Evolutionary conservation across 2,888 invertebrate species (phyloP).

Genomic region (Lochmaea crataegi): DNA sequence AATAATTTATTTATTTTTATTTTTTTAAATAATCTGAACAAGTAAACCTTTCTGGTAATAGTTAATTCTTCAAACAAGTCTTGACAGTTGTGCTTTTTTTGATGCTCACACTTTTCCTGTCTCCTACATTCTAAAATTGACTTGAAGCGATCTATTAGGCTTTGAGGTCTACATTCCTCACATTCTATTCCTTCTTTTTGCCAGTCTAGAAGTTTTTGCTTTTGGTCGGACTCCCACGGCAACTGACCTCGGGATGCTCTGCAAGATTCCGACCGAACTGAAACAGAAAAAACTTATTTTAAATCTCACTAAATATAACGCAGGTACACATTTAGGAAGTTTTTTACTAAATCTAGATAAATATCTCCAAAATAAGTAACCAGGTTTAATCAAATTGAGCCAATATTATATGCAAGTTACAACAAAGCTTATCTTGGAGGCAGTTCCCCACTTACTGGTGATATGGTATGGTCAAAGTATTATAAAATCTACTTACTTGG

Average conservation of each 20-base stretch:
- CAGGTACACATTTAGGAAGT: no score
- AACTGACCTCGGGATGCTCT: constrained; percentile 40
- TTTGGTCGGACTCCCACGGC: constrained; percentile 48
- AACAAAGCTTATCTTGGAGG: no score
- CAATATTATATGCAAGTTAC: no score
- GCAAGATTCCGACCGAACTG: neutral
- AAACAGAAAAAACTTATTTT: neutral
- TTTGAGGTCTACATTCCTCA: constrained; percentile 44
- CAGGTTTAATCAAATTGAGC: no score
- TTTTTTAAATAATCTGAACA: neutral
- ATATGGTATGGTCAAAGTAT: no score
- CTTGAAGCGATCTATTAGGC: constrained; percentile 41
- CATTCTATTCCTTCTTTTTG: constrained; percentile 24
- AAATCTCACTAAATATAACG: no score
- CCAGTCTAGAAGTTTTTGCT: neutral
- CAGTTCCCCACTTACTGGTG: no score
- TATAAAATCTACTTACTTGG: constrained; percentile 8
- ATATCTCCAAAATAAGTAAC: neutral
- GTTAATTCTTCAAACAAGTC: constrained; percentile 31
- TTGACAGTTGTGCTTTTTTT: constrained; percentile 38
- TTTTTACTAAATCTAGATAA: neutral
- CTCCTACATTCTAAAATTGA: constrained; percentile 44
- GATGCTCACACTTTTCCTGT: constrained; percentile 42
- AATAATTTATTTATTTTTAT: constrained; percentile 10
- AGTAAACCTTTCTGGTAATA: constrained; percentile 27